These are phyloP conservation scores for Haplochromis burtoni DNA, from an alignment of 2,113 vertebrate genomes.

Conservation along the genomic window DNA sequence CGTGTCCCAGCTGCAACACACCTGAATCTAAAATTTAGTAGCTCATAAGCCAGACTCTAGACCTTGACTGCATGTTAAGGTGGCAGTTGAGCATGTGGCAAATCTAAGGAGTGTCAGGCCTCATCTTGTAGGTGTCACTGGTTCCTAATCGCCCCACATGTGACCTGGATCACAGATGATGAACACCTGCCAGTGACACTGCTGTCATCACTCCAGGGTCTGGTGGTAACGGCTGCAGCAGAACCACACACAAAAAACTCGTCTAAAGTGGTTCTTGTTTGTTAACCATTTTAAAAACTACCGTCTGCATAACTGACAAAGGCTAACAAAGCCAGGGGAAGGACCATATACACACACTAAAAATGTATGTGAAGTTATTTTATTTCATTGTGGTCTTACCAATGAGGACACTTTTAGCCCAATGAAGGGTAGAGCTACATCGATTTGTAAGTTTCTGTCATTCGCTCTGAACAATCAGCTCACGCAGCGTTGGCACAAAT, in stretches of 20 bases:
- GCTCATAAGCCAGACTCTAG: background rate
- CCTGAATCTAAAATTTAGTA: background rate
- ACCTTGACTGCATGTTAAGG: background rate
- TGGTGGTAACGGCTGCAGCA: background rate
- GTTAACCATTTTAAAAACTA: background rate
- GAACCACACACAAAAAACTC: background rate
- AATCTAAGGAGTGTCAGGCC: background rate
- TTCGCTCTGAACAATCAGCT: accelerated
- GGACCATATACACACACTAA: background rate
- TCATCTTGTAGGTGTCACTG: background rate
- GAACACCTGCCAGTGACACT: background rate
- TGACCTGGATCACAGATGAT: accelerated
- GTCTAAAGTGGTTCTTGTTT: background rate
- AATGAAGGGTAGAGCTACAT: background rate
- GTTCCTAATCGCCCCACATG: background rate
- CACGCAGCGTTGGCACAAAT: background rate
- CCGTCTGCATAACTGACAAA: background rate
- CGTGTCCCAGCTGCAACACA: background rate
- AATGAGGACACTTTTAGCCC: background rate
- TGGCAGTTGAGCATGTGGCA: accelerated
- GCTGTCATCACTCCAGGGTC: background rate
- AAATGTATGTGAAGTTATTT: background rate
- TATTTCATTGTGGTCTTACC: background rate
- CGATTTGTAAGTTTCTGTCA: background rate
- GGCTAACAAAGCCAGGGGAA: background rate